phyloP scores from a whole-genome alignment of 2,888 invertebrate genomes.

The Callinectes sapidus region DNA sequence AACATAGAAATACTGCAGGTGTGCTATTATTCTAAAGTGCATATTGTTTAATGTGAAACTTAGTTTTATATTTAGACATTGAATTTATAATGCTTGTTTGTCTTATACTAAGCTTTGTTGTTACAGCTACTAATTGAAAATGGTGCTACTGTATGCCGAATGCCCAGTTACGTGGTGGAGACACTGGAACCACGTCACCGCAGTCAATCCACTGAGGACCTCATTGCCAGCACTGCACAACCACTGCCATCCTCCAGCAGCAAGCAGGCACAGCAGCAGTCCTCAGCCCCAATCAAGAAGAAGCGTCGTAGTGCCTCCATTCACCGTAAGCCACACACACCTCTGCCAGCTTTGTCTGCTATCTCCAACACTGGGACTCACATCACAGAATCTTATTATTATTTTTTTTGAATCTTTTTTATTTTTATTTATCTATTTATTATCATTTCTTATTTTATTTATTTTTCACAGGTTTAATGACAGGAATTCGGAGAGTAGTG shows the following conservation, averaged over 20 bases:
- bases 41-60: background rate
- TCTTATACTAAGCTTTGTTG: background rate
- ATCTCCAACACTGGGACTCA: background rate
- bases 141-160: constrained; percentile 49
- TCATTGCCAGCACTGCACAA: constrained; percentile 18
- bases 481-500: constrained; percentile 67
- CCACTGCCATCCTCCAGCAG: constrained; percentile 75
- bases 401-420: too few relatives aligned
- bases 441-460: too few relatives aligned
- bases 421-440: too few relatives aligned
- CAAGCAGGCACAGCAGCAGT: constrained; percentile 79
- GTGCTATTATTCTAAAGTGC: background rate
- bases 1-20: constrained; percentile 71
- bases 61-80: background rate
- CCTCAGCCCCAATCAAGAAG: constrained; percentile 78
- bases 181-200: constrained; percentile 48
- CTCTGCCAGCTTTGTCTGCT: background rate
- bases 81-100: background rate
- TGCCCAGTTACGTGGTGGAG: constrained; percentile 48
- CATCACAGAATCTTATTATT: background rate
- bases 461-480: constrained; percentile 60
- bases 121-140: constrained; percentile 60
- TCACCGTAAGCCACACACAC: constrained; percentile 81
- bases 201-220: constrained; percentile 60
- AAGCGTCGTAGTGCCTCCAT: constrained; percentile 91